Conservation (phyloP, 2,797 vertebrate genomes). For the Neosalanx taihuensis region DNA sequence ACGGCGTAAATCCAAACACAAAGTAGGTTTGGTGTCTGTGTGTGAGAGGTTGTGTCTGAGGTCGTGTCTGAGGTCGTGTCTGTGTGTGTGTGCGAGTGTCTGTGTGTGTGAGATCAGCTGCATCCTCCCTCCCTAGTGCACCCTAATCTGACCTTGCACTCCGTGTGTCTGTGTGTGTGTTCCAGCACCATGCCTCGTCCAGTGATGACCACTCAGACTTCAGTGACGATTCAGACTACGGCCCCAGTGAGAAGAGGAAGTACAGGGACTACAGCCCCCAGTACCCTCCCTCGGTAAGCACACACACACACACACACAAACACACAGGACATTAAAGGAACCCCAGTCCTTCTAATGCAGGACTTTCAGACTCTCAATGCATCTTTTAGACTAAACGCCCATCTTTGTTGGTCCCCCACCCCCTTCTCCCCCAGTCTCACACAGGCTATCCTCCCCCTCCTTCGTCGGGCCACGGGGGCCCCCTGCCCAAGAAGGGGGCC, state of each 20-base stretch:
- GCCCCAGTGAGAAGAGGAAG: conserved; percentile 87
- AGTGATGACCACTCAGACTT: conserved; percentile 92
- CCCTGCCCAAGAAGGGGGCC: conserved; percentile 78
- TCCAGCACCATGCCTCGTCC: conserved; percentile 89
- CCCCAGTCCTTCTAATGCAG: too few species aligned
- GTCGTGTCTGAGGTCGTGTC: too few species aligned
- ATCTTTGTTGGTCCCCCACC: neutral
- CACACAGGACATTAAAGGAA: neutral
- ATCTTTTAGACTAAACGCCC: neutral
- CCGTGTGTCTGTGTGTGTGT: conserved; percentile 20
- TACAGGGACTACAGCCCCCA: conserved; percentile 91
- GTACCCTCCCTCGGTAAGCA: conserved; percentile 80
- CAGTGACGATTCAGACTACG: conserved; percentile 93
- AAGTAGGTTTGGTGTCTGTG: conserved; percentile 65
- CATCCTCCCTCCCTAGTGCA: neutral
- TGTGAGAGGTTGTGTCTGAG: too few species aligned
- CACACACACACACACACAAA: neutral
- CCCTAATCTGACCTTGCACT: neutral
- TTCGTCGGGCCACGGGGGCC: conserved; percentile 57
- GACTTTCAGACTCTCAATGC: too few species aligned
- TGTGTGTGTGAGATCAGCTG: conserved; percentile 16
- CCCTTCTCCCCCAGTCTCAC: conserved; percentile 71
- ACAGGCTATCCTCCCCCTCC: conserved; percentile 73
- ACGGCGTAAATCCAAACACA: conserved; percentile 93
- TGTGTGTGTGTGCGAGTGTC: too few species aligned